phyloP scores from a whole-genome alignment of 64 coral and sea anemone species.

The Actinia equina region DNA sequence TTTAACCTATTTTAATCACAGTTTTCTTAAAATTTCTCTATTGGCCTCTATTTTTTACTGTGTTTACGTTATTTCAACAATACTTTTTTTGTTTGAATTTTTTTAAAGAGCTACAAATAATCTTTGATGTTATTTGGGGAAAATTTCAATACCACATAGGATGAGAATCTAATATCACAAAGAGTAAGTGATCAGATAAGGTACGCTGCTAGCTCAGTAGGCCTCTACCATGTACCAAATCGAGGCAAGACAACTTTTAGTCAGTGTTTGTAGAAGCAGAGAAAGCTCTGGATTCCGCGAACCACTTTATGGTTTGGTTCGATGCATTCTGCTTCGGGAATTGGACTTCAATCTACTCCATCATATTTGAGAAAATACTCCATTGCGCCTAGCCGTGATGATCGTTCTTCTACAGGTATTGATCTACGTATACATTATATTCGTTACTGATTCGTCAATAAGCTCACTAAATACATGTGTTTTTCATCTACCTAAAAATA shows the following conservation, averaged over 20 bases:
- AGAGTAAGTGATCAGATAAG: not conserved
- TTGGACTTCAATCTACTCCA: slow-evolving; percentile 1
- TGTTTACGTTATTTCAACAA: too few species aligned
- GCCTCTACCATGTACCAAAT: not conserved
- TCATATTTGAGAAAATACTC: not conserved
- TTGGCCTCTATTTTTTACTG: too few species aligned
- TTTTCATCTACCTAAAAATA: not conserved
- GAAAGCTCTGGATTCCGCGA: not conserved
- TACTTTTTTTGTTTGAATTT: not conserved
- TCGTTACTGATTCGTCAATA: not conserved
- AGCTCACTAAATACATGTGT: not conserved
- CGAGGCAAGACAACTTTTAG: not conserved
- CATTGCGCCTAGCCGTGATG: not conserved
- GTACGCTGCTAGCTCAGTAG: not conserved
- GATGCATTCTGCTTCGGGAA: slow-evolving; percentile 19
- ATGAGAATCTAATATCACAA: not conserved
- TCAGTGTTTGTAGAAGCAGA: not conserved
- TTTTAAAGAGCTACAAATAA: not conserved
- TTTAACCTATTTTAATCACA: not conserved
- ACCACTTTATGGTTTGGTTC: not conserved
- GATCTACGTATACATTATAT: not conserved
- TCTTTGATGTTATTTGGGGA: not conserved
- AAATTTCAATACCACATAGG: not conserved
- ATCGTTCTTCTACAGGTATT: not conserved
- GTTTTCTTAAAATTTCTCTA: too few species aligned